phyloP scores from a whole-genome alignment of 2,113 vertebrate genomes.

The Aldabrachelys gigantea region DNA sequence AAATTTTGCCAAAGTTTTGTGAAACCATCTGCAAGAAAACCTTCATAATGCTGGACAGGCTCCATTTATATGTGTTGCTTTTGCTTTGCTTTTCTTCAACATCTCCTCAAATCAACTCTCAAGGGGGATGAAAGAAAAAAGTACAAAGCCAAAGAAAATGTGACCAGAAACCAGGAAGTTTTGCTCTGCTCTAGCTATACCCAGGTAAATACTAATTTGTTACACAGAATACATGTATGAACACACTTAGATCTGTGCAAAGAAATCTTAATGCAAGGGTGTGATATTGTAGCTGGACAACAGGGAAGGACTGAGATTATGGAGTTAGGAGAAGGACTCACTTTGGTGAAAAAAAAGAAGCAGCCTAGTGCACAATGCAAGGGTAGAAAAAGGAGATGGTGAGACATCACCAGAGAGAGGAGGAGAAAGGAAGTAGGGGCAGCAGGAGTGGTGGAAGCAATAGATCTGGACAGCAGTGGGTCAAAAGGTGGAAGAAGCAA shows the following conservation, averaged over 20 bases:
- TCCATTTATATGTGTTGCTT: conserved; percentile 2
- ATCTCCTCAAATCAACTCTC: neutral
- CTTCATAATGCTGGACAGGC: neutral
- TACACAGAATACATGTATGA: neutral
- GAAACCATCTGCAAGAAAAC: neutral
- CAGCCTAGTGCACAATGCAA: neutral
- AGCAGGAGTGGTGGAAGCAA: neutral
- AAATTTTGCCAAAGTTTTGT: neutral
- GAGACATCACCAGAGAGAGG: neutral
- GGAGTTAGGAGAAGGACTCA: neutral
- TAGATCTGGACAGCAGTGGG: neutral
- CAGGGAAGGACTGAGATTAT: neutral
- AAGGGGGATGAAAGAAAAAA: neutral
- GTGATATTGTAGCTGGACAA: neutral
- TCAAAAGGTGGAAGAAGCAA: neutral
- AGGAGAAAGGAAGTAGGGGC: neutral
- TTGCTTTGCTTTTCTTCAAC: neutral
- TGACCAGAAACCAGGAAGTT: neutral
- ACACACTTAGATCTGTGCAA: neutral
- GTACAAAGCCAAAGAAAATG: neutral
- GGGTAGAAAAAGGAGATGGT: neutral
- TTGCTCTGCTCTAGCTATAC: neutral
- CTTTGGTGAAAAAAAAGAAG: neutral
- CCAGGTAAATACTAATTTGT: neutral
- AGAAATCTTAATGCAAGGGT: neutral